Percentiles rank a stretch among this genome's conserved stretches.
phyloP scores from a whole-genome alignment of 2,888 invertebrate genomes.

The Ichneumoninae sp. region DNA sequence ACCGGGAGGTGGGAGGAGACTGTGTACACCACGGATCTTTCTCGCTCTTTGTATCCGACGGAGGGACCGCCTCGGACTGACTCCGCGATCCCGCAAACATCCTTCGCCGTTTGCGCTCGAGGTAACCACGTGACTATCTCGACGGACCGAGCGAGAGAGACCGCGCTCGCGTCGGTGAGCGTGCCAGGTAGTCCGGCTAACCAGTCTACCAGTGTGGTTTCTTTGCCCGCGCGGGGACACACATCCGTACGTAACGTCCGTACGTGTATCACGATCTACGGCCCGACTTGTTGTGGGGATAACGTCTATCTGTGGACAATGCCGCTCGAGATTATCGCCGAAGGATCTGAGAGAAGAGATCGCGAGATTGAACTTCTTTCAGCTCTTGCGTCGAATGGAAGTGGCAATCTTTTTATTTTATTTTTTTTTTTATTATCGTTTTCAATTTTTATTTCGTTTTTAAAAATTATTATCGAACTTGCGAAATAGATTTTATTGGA shows the following conservation, averaged over 20 bases:
- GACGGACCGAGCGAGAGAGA: constrained; percentile 29
- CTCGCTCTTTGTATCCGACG: constrained; percentile 71
- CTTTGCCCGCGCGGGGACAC: constrained; percentile 5
- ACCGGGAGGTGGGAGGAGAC: constrained; percentile 1
- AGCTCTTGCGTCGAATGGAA: not conserved
- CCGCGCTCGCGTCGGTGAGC: constrained; percentile 46
- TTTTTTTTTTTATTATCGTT: not conserved
- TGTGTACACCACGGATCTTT: constrained; percentile 21
- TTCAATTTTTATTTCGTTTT: not conserved
- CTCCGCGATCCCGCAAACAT: constrained; percentile 80
- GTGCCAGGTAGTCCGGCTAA: constrained; percentile 39
- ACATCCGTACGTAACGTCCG: not conserved
- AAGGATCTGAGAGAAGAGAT: not conserved
- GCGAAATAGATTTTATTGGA: not conserved
- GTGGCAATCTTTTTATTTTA: not conserved
- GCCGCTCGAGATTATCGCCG: not conserved
- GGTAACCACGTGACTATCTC: constrained; percentile 80
- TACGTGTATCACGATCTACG: not conserved
- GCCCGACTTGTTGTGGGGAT: not conserved
- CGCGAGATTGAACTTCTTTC: not conserved
- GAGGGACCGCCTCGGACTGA: constrained; percentile 79
- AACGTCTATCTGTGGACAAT: constrained; percentile 2
- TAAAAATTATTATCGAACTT: not conserved
- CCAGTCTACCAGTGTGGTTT: constrained; percentile 3
- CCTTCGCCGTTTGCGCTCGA: constrained; percentile 76